Base-by-base conservation (phyloP, 2,113 vertebrate species). In the Piprites chloris region DNA sequence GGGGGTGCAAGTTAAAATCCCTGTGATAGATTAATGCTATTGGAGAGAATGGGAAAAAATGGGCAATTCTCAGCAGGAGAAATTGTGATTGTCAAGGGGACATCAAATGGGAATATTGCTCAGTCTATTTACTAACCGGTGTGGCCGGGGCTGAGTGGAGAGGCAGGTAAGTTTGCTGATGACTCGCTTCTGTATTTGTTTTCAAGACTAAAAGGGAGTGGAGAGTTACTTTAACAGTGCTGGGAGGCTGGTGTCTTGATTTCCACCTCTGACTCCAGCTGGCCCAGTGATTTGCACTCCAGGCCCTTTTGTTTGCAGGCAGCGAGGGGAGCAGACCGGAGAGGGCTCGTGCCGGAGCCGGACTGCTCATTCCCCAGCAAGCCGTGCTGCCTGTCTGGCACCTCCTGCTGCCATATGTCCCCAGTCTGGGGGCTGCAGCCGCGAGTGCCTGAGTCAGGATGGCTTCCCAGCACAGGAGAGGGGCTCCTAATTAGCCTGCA, bases 1-100 rank as follows among this genome's bases (percentile, higher is more conserved):
- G 61, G 56, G 85, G 95, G 85, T 86, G 95, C 30, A 23, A 93
- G 95, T 92, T 93, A 96, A 95, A 94, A 93, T 93, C 94, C 68
- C 58, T 89, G n/a, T 22, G 90, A 76, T 39, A 62, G 90, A 94
- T 96, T 87, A 92, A 92, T 87, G 90, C 85, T 68, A 65, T n/a
- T 58, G 88, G 72, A 89, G 79, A 94, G 88, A 93, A 92, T 11
- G 33, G 80, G 73, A 89, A 81, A 65, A 62, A 87, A 90, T 26
- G 83, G 73, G 85, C 44, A 74, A 3, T 49, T 53, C 93, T 75
- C 90, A 72, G 80, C 79, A 16, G 86, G 83, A 19, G 58, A 82
- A 96, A 90, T 11, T 3, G 73, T 85, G 83, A 78, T 59, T 74
- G 59, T 33, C n/a, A 6, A 35, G 65, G 87, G 52, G 85, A 78